Percentiles rank a stretch among this genome's conserved stretches.
phyloP scores from a whole-genome alignment of 2,888 invertebrate species.

The Tenthredo distinguenda region DNA sequence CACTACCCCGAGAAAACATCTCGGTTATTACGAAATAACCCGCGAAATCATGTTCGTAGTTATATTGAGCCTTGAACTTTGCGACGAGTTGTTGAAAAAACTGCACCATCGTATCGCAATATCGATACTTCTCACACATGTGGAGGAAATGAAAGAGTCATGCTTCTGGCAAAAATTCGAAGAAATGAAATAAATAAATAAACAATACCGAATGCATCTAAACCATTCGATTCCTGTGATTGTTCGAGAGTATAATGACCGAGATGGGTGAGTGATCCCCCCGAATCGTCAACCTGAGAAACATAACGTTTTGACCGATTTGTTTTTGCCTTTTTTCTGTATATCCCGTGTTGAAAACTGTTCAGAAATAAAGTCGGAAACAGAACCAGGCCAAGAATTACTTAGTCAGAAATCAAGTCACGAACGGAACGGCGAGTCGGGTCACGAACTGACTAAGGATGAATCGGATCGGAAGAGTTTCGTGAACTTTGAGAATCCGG shows the following conservation, averaged over 20 bases:
- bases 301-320: not conserved
- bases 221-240: no score
- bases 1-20: not conserved
- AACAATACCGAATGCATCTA: no score
- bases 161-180: no score
- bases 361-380: slow-evolving; percentile 27
- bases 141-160: not conserved
- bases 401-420: slow-evolving; percentile 32
- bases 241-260: no score
- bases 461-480: not conserved
- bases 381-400: slow-evolving; percentile 31
- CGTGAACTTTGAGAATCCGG: not conserved
- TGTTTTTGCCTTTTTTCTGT: not conserved
- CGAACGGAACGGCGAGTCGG: not conserved
- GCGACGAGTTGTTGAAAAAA: not conserved
- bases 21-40: not conserved
- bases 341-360: not conserved
- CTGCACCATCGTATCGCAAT: not conserved
- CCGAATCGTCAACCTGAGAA: no score
- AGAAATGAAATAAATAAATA: no score
- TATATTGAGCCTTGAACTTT: not conserved
- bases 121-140: not conserved
- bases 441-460: slow-evolving; percentile 13
- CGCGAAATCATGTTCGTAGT: not conserved
- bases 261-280: no score